Evolutionary conservation across 2,888 invertebrate species (phyloP).

Genomic region (Blastobasis lacticolella): DNA sequence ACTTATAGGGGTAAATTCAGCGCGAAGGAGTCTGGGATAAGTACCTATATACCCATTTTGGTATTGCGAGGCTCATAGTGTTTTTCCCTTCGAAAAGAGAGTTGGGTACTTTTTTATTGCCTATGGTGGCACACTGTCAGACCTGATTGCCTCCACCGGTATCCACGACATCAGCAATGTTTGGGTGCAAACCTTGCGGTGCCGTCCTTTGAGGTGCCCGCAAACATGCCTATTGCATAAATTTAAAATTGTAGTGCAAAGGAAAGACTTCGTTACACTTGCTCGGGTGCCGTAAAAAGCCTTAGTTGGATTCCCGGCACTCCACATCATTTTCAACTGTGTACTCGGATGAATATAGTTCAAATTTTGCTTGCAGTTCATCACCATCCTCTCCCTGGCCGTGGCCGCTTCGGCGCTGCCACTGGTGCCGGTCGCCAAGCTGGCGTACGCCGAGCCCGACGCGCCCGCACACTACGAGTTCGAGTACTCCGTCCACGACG

Average conservation of each 20-base stretch:
- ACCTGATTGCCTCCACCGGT: no score
- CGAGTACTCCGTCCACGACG: constrained; percentile 59
- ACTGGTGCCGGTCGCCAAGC: constrained; percentile 26
- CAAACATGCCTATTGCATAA: not conserved
- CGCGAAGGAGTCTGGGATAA: not conserved
- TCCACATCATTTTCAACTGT: no score
- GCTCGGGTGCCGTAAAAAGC: not conserved
- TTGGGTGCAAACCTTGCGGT: no score
- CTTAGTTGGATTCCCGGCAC: not conserved
- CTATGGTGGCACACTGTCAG: no score
- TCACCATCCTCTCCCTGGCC: constrained; percentile 43
- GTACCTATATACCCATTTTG: no score
- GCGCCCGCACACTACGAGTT: constrained; percentile 59
- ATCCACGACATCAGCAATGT: no score
- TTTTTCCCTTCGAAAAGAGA: no score
- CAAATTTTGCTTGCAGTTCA: constrained; percentile 28
- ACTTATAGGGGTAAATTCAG: not conserved
- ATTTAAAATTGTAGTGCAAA: not conserved
- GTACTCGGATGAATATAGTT: no score
- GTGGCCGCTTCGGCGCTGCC: constrained; percentile 34
- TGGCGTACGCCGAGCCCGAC: constrained; percentile 31
- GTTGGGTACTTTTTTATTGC: no score
- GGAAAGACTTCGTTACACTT: not conserved
- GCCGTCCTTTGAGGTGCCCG: not conserved
- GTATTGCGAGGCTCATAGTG: no score